Base-by-base conservation (phyloP, 2,797 vertebrate genomes). In the Hozukius guyotensis region DNA sequence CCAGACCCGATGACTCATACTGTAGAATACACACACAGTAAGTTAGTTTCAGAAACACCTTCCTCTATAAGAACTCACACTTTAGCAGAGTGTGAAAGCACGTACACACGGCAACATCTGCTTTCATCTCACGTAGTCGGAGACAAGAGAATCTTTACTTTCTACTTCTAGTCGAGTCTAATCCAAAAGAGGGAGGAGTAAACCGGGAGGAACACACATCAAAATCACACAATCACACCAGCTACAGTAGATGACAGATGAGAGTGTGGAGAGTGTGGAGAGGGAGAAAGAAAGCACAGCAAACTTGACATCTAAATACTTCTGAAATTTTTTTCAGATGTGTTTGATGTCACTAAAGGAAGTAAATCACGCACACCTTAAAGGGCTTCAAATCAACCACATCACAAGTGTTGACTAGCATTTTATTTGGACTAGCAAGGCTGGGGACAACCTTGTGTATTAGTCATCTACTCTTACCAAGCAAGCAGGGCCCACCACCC, bases 1-100 rank as follows among this genome's bases (percentile, higher is more conserved):
- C 98, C 34, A 99, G 93, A 62, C 98, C 97, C 2, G 98, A 97
- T 82, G 97, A 98, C 93, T 99, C 99, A 94, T 98, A 97, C 99
- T 99, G 95, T 78, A 94, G 77, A 71, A 81, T 59, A 75, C 56
- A 85, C 42, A 83, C 61, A 78, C 5, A 20, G 46, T 49, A 20
- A 79, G 22, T 82, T 49, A 89, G 56, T 52, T 72, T 84, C 65
- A 83, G 20, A 52, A 13, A 74, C 42, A 65, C 6, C n/a, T 72
- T 68, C 16, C 70, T 72, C 32, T 34, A 60, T 25, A 64, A 77
- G 62, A 71, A 69, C 49, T 88, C 49, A 82, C 67, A 86, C 70
- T 72, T 77, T 2, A 46, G 77, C n/a, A 64, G 57, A n/a, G 78
- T 72, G 68, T 72, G 76, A 87, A 71, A 57, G 67, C 72, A 70